phyloP scores from a whole-genome alignment of 30 jellyfish, hydroid and myxozoan species.

The Hydractinia symbiolongicarpus region DNA sequence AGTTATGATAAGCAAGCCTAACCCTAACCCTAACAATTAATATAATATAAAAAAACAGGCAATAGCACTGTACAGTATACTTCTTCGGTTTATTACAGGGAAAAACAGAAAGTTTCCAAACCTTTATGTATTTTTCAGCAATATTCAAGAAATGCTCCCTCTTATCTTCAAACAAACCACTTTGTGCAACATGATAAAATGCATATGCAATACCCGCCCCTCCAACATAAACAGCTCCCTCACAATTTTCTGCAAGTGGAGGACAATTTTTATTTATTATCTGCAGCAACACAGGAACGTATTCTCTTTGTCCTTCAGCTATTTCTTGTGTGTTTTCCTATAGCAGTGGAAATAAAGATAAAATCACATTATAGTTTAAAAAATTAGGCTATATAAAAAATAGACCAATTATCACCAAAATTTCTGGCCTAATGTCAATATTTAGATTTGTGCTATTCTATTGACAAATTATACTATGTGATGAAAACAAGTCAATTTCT shows the following conservation, averaged over 20 bases:
- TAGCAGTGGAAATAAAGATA: background rate
- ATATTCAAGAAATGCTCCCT: constrained; percentile 51
- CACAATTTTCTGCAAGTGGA: constrained; percentile 84
- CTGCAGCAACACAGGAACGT: constrained; percentile 82
- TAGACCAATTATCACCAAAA: background rate
- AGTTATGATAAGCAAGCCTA: background rate
- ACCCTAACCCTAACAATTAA: no score
- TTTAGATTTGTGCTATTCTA: no score
- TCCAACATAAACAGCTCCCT: constrained; percentile 93
- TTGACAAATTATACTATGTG: no score
- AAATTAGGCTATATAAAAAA: background rate
- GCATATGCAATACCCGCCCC: constrained; percentile 99
- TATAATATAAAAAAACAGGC: no score
- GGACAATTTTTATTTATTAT: constrained; percentile 88
- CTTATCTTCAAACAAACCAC: constrained; percentile 81
- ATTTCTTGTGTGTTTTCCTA: constrained; percentile 64
- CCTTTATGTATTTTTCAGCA: constrained; percentile 90
- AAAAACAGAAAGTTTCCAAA: background rate
- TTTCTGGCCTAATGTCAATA: background rate
- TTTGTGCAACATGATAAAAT: constrained; percentile 88
- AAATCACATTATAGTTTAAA: background rate
- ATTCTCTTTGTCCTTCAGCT: constrained; percentile 81
- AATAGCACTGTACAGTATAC: no score
- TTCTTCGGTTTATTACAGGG: no score
- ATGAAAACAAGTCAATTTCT: no score